These are phyloP conservation scores for Micromussa lordhowensis DNA, from an alignment of 92 coral and sea anemone genomes.

Conservation along the genomic window DNA sequence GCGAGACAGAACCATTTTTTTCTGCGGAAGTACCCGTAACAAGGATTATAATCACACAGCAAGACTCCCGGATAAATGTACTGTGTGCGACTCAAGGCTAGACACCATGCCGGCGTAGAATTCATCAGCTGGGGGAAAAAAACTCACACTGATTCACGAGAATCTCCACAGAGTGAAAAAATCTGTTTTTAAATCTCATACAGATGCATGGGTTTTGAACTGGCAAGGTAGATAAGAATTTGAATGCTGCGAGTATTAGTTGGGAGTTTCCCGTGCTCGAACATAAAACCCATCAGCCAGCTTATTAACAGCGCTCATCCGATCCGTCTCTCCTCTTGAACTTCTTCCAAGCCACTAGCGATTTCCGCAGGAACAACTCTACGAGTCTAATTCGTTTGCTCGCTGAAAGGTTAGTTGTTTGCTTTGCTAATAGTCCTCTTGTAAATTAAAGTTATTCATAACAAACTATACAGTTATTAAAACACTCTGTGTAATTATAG, in stretches of 20 bases:
- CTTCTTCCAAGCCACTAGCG: slow-evolving; percentile 28
- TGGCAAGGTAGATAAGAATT: slow-evolving; percentile 38
- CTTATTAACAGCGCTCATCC: slow-evolving; percentile 42
- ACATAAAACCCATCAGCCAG: slow-evolving; percentile 26
- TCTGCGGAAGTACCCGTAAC: slow-evolving; percentile 21
- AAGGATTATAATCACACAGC: slow-evolving; percentile 15
- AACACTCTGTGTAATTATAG: slow-evolving; percentile 54
- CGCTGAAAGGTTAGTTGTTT: slow-evolving; percentile 57
- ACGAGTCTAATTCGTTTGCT: slow-evolving; percentile 11
- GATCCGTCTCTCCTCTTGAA: slow-evolving; percentile 42
- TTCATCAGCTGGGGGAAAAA: slow-evolving; percentile 36
- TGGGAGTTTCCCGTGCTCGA: slow-evolving; percentile 10
- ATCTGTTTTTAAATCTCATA: not conserved
- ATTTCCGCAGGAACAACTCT: slow-evolving; percentile 20
- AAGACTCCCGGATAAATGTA: slow-evolving; percentile 36
- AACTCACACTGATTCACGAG: slow-evolving; percentile 11
- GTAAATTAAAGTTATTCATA: slow-evolving; percentile 56
- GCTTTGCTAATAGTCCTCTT: slow-evolving; percentile 74
- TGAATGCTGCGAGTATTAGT: slow-evolving; percentile 33
- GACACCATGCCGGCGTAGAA: slow-evolving; percentile 19
- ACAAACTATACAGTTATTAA: slow-evolving; percentile 62
- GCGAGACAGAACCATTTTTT: slow-evolving; percentile 24
- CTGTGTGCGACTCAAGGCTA: not conserved
- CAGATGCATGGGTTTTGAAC: not conserved
- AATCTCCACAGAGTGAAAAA: not conserved